These are phyloP conservation scores for Vespertilio murinus DNA, from an alignment of 2,797 vertebrate species.

Conservation along the genomic window DNA sequence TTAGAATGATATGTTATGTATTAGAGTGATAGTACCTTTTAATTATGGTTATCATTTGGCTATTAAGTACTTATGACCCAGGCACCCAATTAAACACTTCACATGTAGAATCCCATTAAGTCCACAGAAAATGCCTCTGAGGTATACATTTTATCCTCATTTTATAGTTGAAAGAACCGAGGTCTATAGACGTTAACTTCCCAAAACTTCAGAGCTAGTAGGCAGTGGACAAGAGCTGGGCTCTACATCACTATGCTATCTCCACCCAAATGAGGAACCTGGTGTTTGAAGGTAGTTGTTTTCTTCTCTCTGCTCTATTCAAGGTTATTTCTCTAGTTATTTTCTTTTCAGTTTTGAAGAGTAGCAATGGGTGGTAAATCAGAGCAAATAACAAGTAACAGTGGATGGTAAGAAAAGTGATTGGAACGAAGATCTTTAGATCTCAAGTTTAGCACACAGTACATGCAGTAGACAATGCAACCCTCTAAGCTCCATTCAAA, in stretches of 20 bases:
- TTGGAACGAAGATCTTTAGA: background rate
- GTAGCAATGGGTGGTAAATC: background rate
- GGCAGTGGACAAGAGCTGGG: background rate
- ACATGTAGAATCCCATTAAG: background rate
- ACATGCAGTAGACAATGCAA: background rate
- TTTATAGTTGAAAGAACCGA: slow-evolving; percentile 1
- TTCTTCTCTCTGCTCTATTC: background rate
- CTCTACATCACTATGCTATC: background rate
- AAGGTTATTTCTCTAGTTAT: slow-evolving; percentile 12
- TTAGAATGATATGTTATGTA: too few species aligned
- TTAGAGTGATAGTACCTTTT: background rate
- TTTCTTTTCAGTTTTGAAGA: slow-evolving; percentile 27
- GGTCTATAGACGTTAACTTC: background rate
- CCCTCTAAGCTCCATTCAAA: background rate
- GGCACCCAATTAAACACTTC: background rate
- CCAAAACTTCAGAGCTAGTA: background rate
- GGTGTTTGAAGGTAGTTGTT: background rate
- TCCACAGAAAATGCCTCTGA: background rate
- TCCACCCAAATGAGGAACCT: background rate
- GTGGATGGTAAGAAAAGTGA: background rate
- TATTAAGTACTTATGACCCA: background rate
- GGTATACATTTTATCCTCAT: background rate
- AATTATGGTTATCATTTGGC: background rate
- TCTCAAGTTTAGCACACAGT: background rate
- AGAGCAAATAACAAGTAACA: background rate